These are phyloP conservation scores for Pristionchus fissidentatus DNA, from an alignment of 2,888 invertebrate species.

Conservation along the genomic window DNA sequence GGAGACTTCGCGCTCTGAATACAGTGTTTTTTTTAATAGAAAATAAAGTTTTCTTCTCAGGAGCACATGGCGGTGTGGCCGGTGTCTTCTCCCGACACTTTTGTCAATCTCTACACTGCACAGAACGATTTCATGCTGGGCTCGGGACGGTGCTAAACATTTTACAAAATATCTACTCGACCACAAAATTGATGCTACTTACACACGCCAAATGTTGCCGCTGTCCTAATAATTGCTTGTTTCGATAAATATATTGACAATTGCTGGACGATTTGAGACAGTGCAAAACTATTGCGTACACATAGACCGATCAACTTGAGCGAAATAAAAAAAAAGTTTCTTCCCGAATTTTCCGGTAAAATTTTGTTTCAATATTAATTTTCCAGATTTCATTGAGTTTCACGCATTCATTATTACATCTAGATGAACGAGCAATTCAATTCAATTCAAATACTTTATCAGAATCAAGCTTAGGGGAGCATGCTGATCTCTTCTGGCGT, in stretches of 20 bases:
- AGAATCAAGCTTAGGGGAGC: too few relatives aligned
- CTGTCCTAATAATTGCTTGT: too few relatives aligned
- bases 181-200: neutral
- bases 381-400: neutral
- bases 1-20: neutral
- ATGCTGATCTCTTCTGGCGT: too few relatives aligned
- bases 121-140: constrained; percentile 41
- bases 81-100: constrained; percentile 25
- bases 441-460: too few relatives aligned
- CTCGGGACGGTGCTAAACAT: neutral
- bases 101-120: constrained; percentile 14
- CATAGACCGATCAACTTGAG: too few relatives aligned
- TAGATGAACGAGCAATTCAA: too few relatives aligned
- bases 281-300: too few relatives aligned
- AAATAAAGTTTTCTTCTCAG: neutral
- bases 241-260: too few relatives aligned
- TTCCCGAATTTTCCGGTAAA: too few relatives aligned
- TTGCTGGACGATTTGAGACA: too few relatives aligned
- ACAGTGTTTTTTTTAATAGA: neutral
- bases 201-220: constrained; percentile 19
- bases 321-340: too few relatives aligned
- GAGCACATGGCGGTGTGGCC: constrained; percentile 45
- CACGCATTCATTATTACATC: too few relatives aligned
- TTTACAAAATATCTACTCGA: neutral
- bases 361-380: neutral